These are phyloP conservation scores for Daubentonia madagascariensis DNA, from an alignment of 2,113 vertebrate genomes.

Conservation along the genomic window DNA sequence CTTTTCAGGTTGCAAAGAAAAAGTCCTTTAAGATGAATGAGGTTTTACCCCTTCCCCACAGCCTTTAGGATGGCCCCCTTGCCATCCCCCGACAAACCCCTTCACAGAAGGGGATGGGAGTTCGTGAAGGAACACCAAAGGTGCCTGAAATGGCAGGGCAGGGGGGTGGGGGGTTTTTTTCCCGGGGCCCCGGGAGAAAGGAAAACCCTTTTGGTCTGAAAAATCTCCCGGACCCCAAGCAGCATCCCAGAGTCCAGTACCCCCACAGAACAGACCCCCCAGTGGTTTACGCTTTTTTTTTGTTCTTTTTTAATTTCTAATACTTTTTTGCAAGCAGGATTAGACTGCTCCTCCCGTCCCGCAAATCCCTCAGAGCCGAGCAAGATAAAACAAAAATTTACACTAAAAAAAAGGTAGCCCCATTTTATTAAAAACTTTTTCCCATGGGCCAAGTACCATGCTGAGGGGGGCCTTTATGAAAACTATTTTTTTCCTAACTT, in stretches of 20 bases:
- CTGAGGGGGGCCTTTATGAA: not conserved
- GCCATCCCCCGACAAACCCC: conserved; percentile 93
- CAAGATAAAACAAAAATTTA: not conserved
- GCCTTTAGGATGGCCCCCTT: conserved; percentile 95
- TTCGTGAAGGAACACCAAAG: conserved; percentile 94
- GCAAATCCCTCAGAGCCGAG: not conserved
- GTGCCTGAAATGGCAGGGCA: conserved; percentile 72
- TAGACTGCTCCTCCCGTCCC: not conserved
- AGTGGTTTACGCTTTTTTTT: no score
- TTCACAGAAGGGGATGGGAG: conserved; percentile 92
- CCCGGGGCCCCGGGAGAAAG: not conserved
- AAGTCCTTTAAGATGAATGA: conserved; percentile 95
- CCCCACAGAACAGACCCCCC: not conserved
- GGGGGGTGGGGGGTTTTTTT: not conserved
- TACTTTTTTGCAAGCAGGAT: not conserved
- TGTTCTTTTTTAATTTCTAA: no score
- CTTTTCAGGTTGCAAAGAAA: conserved; percentile 93
- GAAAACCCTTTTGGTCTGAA: not conserved
- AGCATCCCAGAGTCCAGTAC: not conserved
- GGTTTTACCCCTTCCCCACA: conserved; percentile 99
- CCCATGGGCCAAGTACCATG: not conserved
- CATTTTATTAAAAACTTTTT: not conserved
- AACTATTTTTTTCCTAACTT: not conserved
- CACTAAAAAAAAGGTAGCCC: not conserved
- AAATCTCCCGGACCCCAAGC: not conserved